Evolutionary conservation across 2,888 invertebrate species (phyloP).

Genomic region (Chrysolina americana): DNA sequence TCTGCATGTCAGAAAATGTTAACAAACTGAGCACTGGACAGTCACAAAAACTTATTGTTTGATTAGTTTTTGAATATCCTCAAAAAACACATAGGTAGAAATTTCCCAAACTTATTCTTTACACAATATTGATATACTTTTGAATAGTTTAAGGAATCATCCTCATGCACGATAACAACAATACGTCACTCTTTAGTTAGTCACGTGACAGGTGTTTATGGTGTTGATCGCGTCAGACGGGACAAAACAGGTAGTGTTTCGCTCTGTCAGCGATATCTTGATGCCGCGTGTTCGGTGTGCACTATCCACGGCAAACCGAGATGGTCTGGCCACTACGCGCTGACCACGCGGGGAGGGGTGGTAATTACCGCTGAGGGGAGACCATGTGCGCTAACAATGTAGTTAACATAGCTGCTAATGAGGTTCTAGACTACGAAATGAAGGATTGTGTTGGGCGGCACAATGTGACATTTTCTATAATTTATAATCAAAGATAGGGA

Average conservation of each 20-base stretch:
- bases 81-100: background rate
- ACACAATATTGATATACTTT: background rate
- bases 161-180: constrained; percentile 14
- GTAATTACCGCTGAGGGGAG: constrained; percentile 55
- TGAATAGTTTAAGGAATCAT: background rate
- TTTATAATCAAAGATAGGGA: constrained; percentile 42
- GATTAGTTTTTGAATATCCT: background rate
- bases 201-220: constrained; percentile 59
- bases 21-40: constrained; percentile 19
- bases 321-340: constrained; percentile 69
- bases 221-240: constrained; percentile 51
- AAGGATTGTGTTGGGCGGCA: constrained; percentile 51
- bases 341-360: constrained; percentile 69
- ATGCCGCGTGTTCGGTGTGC: constrained; percentile 61
- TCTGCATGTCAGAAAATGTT: constrained; percentile 11
- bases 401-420: constrained; percentile 67
- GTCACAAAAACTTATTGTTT: background rate
- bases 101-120: background rate
- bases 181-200: constrained; percentile 57
- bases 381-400: constrained; percentile 66
- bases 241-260: constrained; percentile 53
- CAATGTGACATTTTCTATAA: constrained; percentile 47
- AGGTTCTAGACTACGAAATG: constrained; percentile 52
- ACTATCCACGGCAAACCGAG: constrained; percentile 68
- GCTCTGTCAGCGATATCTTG: constrained; percentile 57